Conservation (phyloP, 2,113 vertebrate species). For the Aptenodytes patagonicus region DNA sequence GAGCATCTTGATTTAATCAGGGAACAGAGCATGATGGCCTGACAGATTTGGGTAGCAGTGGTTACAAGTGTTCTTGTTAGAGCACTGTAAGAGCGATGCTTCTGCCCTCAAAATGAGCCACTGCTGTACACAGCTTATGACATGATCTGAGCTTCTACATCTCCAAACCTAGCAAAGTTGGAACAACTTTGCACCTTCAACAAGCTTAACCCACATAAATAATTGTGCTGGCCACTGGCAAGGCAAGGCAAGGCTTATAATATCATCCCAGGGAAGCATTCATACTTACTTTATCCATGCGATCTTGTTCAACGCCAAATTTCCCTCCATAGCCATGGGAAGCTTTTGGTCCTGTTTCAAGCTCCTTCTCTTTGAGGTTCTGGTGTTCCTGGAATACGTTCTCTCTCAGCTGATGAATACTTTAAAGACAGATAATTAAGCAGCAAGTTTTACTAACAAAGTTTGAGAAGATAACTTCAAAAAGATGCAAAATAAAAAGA, state of each 20-base stretch:
- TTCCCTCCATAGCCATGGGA: conserved; percentile 94
- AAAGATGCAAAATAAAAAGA: background rate
- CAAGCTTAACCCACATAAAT: background rate
- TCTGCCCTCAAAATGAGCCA: background rate
- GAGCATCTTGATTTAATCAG: background rate
- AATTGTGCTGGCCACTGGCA: background rate
- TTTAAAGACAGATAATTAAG: conserved; percentile 39
- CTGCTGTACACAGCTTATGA: background rate
- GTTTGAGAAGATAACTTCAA: background rate
- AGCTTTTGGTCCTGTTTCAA: conserved; percentile 85
- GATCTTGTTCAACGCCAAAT: conserved; percentile 92
- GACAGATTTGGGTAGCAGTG: background rate
- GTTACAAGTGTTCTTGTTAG: background rate
- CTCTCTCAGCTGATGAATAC: conserved; percentile 88
- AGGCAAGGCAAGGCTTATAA: background rate
- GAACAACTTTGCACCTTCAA: background rate
- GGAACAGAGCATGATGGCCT: background rate
- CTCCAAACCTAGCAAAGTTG: background rate
- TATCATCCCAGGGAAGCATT: background rate
- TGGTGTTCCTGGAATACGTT: conserved; percentile 91
- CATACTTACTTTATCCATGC: conserved; percentile 91
- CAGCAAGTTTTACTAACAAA: background rate
- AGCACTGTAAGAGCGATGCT: background rate
- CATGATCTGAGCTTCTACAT: background rate
- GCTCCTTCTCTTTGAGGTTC: conserved; percentile 87